These are phyloP conservation scores for Peucedramus taeniatus DNA, from an alignment of 2,113 vertebrate species.

Conservation along the genomic window DNA sequence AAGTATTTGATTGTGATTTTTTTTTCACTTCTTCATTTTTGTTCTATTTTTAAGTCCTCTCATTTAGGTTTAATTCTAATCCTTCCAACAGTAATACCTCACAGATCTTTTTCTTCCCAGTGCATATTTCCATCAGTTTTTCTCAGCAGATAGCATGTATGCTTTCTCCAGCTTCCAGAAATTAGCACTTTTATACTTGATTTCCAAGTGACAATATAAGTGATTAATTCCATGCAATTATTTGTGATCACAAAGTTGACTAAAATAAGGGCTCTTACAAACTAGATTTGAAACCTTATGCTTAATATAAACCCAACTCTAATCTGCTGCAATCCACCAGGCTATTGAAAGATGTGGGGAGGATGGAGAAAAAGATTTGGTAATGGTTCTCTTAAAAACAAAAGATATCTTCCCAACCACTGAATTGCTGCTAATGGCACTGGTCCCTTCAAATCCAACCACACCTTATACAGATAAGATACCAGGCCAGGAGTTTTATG, in stretches of 20 bases:
- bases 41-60: not conserved
- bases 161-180: not conserved
- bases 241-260: not conserved
- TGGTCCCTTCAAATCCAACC: not conserved
- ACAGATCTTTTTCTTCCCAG: not conserved
- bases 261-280: not conserved
- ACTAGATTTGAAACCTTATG: not conserved
- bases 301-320: not conserved
- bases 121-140: not conserved
- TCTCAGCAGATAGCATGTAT: not conserved
- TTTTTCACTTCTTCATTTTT: not conserved
- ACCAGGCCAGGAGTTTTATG: not conserved
- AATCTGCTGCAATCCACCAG: not conserved
- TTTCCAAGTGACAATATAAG: conserved; percentile 15
- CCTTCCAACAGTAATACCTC: not conserved
- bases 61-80: conserved; percentile 3
- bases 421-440: not conserved
- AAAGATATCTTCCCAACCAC: not conserved
- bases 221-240: conserved; percentile 5
- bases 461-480: not conserved
- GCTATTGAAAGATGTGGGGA: not conserved
- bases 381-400: not conserved
- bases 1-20: not conserved
- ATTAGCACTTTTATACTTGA: conserved; percentile 27
- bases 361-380: not conserved